Evolutionary conservation across 2,888 invertebrate species (phyloP), one percentile per base, ranked within the genome.

Genomic region (Andrena fulva): DNA sequence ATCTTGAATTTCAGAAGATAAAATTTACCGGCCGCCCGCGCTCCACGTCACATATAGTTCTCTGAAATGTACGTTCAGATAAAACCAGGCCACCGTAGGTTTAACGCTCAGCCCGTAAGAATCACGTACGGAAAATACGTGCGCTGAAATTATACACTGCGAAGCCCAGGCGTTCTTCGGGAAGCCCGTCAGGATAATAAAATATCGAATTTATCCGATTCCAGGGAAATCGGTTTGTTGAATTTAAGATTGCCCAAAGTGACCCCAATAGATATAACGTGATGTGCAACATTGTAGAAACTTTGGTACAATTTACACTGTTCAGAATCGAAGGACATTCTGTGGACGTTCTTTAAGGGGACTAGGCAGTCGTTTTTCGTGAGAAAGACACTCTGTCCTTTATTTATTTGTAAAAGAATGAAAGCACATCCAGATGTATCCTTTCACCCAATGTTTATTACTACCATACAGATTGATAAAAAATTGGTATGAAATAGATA

Each of bases 61-160:
- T 70, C 60, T 66, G 63, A 16, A 71, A 71, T 54, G 62, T 72
- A 64, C 67, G 79, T 59, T 66, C 56, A 33, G 66, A 72, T 67
- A 56, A 72, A 80, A 80, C 80, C 80, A 56, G 80, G 72, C 67
- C 80, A 79, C 54, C 16, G 70, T 68, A 67, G 71, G 71, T 79
- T 80, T 79, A 80, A 79, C 79, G 67, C 56, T 48, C 35, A 42
- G 62, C 56, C 48, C 67, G 80, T 80, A 80, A 72, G 81, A 81
- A 81, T 81, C 81, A 81, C 81, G 81, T 80, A 70, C 81, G 74
- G 48, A 81, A 74, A 80, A 80, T 81, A 80, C 80, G 80, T 80
- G 80, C 74, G 52, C 74, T 69, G 80, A 81, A 81, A 81, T 81
- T 81, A 80, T 74, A 74, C 80, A 74, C 66, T 60, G 73, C 66